phyloP scores from a whole-genome alignment of 2,888 invertebrate genomes.

The Brachylomia viminalis region DNA sequence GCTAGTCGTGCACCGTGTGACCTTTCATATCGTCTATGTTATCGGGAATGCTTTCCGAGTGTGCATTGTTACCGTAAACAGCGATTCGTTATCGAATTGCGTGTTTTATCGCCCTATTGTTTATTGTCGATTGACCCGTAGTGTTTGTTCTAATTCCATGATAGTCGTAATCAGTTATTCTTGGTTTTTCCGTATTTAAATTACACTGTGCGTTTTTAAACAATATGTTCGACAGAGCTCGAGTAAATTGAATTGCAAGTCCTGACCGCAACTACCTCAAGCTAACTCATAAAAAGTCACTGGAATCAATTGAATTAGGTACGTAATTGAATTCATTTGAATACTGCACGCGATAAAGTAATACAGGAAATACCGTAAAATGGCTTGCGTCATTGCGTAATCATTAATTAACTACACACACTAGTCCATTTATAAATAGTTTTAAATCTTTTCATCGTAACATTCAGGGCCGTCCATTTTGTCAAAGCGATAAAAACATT shows the following conservation, averaged over 20 bases:
- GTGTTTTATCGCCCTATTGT: slow-evolving; percentile 77
- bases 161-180: slow-evolving; percentile 68
- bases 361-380: slow-evolving; percentile 40
- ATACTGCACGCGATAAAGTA: slow-evolving; percentile 21
- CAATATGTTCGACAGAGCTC: slow-evolving; percentile 17
- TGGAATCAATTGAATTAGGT: background rate
- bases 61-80: slow-evolving; percentile 76
- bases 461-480: slow-evolving; percentile 48
- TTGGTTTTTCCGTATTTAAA: slow-evolving; percentile 46
- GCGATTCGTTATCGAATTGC: slow-evolving; percentile 74
- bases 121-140: slow-evolving; percentile 76
- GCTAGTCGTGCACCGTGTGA: slow-evolving; percentile 71
- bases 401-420: slow-evolving; percentile 33
- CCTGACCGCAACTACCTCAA: background rate
- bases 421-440: slow-evolving; percentile 22
- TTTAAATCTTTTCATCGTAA: slow-evolving; percentile 34
- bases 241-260: slow-evolving; percentile 29
- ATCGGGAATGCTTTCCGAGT: slow-evolving; percentile 74
- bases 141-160: slow-evolving; percentile 69
- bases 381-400: slow-evolving; percentile 8
- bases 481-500: slow-evolving; percentile 15
- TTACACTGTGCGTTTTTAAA: slow-evolving; percentile 44
- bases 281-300: background rate
- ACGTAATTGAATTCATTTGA: slow-evolving; percentile 18
- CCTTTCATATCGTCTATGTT: slow-evolving; percentile 76